Evolutionary conservation across 2,888 invertebrate genomes (phyloP), one percentile per base, ranked within the genome.

Genomic region (Pheosia gnoma): DNA sequence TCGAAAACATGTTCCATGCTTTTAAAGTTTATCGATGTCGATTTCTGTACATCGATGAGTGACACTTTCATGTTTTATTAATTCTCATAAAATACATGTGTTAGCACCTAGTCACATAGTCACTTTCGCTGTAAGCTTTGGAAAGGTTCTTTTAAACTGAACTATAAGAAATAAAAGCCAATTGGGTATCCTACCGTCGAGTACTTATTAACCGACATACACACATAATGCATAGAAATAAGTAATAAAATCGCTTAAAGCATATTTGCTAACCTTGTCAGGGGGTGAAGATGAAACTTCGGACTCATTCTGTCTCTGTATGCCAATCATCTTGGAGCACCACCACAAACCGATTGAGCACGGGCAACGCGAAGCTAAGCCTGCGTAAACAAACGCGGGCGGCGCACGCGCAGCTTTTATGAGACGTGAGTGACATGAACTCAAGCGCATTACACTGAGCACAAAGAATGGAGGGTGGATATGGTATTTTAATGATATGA

Each of bases 381-480:
- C 54, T 57, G 67, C 66, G 70, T 78, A 84, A 88, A 80, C 85
- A 87, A 80, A 80, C 80, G 68, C 79, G 94, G 78, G 90, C 91
- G 66, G 66, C 74, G 79, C 70, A 72, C 62, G 72, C 75, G 70
- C 77, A 70, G 74, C 76, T 79, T 86, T 74, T 86, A 86, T 75
- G 77, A 62, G 72, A 51, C 59, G 61, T 9, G 59, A 70, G 65
- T 74, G 79, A 79, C 75, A 68, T 72, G 62, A 62, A 45, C 59
- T n/a, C 36, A 5, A 47, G 62, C 11, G 13, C 51, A 51, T 11
- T 7, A 43, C 60, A 52, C 37, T 10, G 53, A 49, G 25, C 41
- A 9, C 11, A 8, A 25, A 25, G 25, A 2, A 25, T 25, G 25
- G 25, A 25, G 11, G 4, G 25, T 75, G 72, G 78, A 78, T 75